Conservation (phyloP, 1,140 invertebrate species). For the Tetraneura akinire region DNA sequence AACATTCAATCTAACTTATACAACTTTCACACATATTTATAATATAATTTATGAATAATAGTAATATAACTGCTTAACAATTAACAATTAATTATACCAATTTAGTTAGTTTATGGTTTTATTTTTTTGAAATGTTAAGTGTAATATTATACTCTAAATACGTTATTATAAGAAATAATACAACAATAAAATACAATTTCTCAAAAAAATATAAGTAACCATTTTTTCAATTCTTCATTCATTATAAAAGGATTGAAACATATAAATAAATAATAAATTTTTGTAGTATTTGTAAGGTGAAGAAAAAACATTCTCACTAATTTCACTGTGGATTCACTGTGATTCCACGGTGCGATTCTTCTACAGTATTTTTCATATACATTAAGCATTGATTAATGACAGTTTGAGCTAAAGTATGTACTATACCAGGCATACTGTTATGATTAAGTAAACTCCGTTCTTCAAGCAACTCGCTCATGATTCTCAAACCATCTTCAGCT, state of each 20-base stretch:
- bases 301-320: neutral
- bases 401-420: constrained; percentile 36
- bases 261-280: constrained; percentile 37
- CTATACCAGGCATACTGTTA: constrained; percentile 2
- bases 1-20: constrained; percentile 28
- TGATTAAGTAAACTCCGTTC: constrained; percentile 55
- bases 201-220: constrained; percentile 17
- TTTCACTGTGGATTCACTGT: no score
- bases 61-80: constrained; percentile 9
- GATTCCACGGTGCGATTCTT: constrained; percentile 2
- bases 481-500: constrained; percentile 78
- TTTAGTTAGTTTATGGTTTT: constrained; percentile 29
- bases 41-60: constrained; percentile 9
- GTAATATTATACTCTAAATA: constrained; percentile 16
- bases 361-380: constrained; percentile 40
- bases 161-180: constrained; percentile 27
- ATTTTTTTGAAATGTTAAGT: constrained; percentile 13
- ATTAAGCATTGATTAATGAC: constrained; percentile 38
- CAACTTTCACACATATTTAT: constrained; percentile 9
- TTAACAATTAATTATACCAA: constrained; percentile 16
- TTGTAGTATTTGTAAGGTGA: neutral
- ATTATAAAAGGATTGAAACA: neutral
- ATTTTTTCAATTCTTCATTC: neutral
- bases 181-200: neutral
- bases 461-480: constrained; percentile 70